These are phyloP conservation scores for Meloidogyne floridensis DNA, from an alignment of 1,140 invertebrate species.

Conservation along the genomic window DNA sequence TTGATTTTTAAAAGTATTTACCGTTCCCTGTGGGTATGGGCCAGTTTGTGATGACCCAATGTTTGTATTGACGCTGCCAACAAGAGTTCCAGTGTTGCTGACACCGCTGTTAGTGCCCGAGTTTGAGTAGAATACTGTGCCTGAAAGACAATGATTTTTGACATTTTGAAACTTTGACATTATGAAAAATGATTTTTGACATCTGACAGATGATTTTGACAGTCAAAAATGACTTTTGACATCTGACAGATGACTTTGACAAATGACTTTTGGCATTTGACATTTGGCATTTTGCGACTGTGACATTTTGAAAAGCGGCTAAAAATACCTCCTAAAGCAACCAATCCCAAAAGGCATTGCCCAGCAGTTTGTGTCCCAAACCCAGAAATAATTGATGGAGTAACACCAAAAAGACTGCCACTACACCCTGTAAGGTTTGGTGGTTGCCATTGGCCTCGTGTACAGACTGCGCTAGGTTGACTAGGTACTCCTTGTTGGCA, in stretches of 20 bases:
- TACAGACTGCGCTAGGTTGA: conserved; percentile 19
- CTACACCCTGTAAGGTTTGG: conserved; percentile 30
- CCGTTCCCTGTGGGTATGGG: conserved; percentile 5
- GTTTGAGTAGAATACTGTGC: background rate
- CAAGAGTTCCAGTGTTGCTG: background rate
- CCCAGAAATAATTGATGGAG: background rate
- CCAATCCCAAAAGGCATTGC: conserved; percentile 22
- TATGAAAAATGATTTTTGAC: background rate
- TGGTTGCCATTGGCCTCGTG: conserved; percentile 32
- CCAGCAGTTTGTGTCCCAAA: background rate
- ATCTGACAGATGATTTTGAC: too few relatives aligned
- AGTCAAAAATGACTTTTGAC: too few relatives aligned
- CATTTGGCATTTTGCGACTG: too few relatives aligned
- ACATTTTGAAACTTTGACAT: background rate
- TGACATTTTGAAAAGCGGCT: too few relatives aligned
- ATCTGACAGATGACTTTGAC: too few relatives aligned
- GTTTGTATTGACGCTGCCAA: background rate
- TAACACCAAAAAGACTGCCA: conserved; percentile 4
- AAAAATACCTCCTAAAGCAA: conserved; percentile 13
- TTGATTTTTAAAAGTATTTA: background rate
- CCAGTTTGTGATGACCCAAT: conserved; percentile 21
- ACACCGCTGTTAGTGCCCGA: background rate
- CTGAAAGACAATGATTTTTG: background rate
- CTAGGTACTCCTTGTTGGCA: conserved; percentile 20
- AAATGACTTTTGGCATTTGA: too few relatives aligned